Evolutionary conservation across 2,888 invertebrate genomes (phyloP).

Genomic region (Lydus trimaculatus): DNA sequence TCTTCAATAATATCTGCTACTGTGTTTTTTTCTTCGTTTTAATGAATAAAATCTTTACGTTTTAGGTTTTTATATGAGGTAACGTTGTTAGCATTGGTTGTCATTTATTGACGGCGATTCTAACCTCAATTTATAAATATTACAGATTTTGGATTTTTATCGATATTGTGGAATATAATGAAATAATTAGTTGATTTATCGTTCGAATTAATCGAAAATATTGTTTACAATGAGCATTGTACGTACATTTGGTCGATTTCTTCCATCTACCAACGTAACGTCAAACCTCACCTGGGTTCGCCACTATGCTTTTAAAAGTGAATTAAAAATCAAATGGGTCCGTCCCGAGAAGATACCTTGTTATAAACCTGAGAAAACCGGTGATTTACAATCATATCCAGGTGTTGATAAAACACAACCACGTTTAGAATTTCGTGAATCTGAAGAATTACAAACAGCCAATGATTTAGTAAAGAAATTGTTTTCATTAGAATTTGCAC

Average conservation of each 20-base stretch:
- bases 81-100: background rate
- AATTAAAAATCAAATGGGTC: slow-evolving; percentile 80
- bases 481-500: slow-evolving; percentile 74
- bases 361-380: slow-evolving; percentile 72
- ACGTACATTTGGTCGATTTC: background rate
- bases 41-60: background rate
- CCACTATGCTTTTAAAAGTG: slow-evolving; percentile 69
- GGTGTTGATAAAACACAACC: slow-evolving; percentile 64
- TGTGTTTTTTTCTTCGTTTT: too few species aligned
- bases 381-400: slow-evolving; percentile 70
- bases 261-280: background rate
- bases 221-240: background rate
- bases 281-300: slow-evolving; percentile 36
- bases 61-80: background rate
- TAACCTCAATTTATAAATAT: background rate
- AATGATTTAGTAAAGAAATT: slow-evolving; percentile 74
- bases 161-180: background rate
- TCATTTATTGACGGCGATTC: background rate
- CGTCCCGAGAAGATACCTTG: slow-evolving; percentile 73
- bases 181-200: background rate
- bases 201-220: background rate
- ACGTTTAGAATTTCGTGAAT: slow-evolving; percentile 65
- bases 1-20: too few species aligned
- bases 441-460: slow-evolving; percentile 75
- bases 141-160: background rate